Evolutionary conservation across 2,888 invertebrate species (phyloP).

Genomic region (Bunonema sp.): DNA sequence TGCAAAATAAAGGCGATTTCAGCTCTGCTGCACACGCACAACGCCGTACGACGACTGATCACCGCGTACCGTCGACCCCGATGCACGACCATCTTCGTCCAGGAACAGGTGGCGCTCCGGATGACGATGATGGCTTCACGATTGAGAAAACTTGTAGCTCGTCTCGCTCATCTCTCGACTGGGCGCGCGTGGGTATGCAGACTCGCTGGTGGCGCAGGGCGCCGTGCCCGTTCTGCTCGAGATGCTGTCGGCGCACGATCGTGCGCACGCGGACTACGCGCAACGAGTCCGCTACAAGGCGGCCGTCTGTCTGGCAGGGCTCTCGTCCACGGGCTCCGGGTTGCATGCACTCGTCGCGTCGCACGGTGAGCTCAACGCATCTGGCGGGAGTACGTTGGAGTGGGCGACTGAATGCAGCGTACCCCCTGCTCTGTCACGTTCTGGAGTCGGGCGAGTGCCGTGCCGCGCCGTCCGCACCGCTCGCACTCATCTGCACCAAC

Average conservation of each 20-base stretch:
- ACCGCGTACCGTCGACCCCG: conserved; percentile 15
- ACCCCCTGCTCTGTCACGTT: conserved; percentile 21
- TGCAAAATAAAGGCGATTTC: not conserved
- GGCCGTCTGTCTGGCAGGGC: conserved; percentile 32
- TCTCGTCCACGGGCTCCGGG: conserved; percentile 27
- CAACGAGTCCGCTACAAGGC: conserved; percentile 14
- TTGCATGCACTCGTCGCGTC: conserved; percentile 26
- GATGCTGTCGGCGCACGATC: conserved; percentile 23
- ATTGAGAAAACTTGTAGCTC: conserved; percentile 6
- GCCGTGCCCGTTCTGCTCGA: conserved; percentile 28
- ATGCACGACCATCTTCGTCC: conserved; percentile 27
- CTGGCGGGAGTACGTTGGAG: not conserved
- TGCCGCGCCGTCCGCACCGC: conserved; percentile 15
- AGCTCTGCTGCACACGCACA: conserved; percentile 13
- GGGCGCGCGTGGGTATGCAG: conserved; percentile 26
- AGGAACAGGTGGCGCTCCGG: conserved; percentile 35
- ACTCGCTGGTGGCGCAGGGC: conserved; percentile 24
- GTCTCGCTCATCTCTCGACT: conserved; percentile 31
- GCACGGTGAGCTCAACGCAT: conserved; percentile 13
- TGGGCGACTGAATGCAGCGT: conserved; percentile 10
- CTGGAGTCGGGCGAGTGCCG: conserved; percentile 20
- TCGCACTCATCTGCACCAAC: conserved; percentile 30
- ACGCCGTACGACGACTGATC: conserved; percentile 24
- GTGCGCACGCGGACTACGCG: conserved; percentile 17
- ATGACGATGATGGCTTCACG: too few species aligned